Evolutionary conservation across 2,113 vertebrate genomes (phyloP).

Genomic region (Cyphomyrus discorhynchus): DNA sequence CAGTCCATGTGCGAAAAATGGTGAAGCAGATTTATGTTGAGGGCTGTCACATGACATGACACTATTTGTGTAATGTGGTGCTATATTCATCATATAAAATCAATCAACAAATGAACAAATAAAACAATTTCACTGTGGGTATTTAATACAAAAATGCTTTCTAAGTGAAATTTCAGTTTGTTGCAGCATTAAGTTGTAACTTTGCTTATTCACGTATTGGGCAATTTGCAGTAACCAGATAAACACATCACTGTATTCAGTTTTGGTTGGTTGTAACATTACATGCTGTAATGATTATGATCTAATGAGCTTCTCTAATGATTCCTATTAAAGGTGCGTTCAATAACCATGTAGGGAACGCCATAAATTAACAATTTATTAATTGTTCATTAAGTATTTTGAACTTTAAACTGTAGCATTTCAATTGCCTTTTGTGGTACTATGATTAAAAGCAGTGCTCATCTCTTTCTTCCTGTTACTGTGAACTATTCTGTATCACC

Average conservation of each 20-base stretch:
- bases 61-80: not conserved
- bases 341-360: not conserved
- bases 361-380: not conserved
- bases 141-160: not conserved
- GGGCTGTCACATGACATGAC: not conserved
- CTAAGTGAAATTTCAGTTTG: not conserved
- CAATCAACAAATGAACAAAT: not conserved
- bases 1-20: not conserved
- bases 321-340: not conserved
- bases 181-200: not conserved
- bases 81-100: not conserved
- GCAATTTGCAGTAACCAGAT: not conserved
- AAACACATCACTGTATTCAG: not conserved
- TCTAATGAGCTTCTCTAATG: constrained; percentile 12
- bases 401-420: not conserved
- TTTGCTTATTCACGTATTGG: not conserved
- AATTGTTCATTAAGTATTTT: not conserved
- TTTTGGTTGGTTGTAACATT: not conserved
- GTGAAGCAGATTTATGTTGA: not conserved
- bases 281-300: not conserved
- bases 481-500: not conserved
- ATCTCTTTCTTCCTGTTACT: not conserved
- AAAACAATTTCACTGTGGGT: not conserved
- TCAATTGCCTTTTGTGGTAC: not conserved
- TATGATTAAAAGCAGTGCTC: not conserved